Evolutionary conservation across 2,113 vertebrate species (phyloP).

Genomic region (Hemiprocne comata): DNA sequence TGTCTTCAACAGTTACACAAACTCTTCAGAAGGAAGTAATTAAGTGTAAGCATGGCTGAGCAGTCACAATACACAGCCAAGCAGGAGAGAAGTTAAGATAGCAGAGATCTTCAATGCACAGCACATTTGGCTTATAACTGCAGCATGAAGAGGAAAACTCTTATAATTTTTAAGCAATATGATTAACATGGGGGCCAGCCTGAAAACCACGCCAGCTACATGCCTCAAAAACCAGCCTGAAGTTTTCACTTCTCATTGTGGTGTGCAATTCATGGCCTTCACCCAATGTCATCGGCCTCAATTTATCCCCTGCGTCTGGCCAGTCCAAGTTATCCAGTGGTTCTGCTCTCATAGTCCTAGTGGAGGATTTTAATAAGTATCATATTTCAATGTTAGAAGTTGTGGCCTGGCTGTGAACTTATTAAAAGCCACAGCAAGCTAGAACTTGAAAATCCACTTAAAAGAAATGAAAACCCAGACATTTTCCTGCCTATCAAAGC

Average conservation of each 20-base stretch:
- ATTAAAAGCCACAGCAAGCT: not conserved
- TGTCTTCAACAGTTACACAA: not conserved
- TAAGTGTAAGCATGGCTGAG: not conserved
- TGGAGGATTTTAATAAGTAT: not conserved
- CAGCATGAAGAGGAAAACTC: not conserved
- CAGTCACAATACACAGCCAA: not conserved
- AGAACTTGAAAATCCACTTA: not conserved
- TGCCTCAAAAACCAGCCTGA: not conserved
- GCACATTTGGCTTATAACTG: not conserved
- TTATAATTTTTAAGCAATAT: not conserved
- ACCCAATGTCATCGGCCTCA: not conserved
- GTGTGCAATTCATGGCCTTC: rapidly evolving
- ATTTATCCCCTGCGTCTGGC: rapidly evolving
- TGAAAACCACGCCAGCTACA: not conserved
- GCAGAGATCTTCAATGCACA: not conserved
- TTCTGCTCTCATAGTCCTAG: not conserved
- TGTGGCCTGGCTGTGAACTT: not conserved
- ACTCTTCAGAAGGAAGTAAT: not conserved
- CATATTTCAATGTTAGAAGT: not conserved
- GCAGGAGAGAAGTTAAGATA: not conserved
- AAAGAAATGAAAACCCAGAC: not conserved
- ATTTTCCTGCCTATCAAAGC: not conserved
- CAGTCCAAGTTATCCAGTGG: not conserved
- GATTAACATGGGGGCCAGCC: rapidly evolving
- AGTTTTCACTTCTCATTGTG: rapidly evolving